A percentile compares a stretch with the other conserved stretches of the same genome.
Evolutionary conservation across 2,888 invertebrate species (phyloP).

Genomic region (Stegana nigrithorax): DNA sequence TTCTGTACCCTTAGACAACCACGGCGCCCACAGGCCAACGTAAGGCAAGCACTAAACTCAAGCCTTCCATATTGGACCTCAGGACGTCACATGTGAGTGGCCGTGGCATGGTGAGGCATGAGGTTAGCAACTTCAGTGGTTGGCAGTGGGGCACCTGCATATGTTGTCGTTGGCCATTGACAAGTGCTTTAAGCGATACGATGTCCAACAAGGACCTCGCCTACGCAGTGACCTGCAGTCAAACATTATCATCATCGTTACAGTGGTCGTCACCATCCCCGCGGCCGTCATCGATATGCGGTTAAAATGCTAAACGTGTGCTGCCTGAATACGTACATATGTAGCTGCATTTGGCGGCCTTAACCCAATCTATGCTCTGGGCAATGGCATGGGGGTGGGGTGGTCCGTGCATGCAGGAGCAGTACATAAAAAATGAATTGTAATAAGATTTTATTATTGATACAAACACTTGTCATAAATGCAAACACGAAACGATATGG

Average conservation of each 20-base stretch:
- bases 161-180: too few relatives aligned
- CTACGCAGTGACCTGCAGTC: constrained; percentile 52
- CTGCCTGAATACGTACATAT: constrained; percentile 4
- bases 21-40: too few relatives aligned
- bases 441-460: constrained; percentile 48
- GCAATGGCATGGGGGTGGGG: background rate
- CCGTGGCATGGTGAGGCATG: too few relatives aligned
- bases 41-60: too few relatives aligned
- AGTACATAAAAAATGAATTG: constrained; percentile 13
- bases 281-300: constrained; percentile 23
- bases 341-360: constrained; percentile 6
- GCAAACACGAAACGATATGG: constrained; percentile 7
- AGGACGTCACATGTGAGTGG: too few relatives aligned
- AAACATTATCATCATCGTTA: constrained; percentile 18
- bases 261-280: background rate
- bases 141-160: too few relatives aligned
- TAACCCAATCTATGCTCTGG: background rate
- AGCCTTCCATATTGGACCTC: too few relatives aligned
- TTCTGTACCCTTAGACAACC: background rate
- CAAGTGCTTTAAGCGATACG: background rate
- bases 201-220: background rate
- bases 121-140: too few relatives aligned
- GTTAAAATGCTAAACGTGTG: constrained; percentile 23
- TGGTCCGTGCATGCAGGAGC: background rate
- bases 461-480: constrained; percentile 44